phyloP scores from a whole-genome alignment of 2,888 invertebrate genomes.

The Diaperis boleti region DNA sequence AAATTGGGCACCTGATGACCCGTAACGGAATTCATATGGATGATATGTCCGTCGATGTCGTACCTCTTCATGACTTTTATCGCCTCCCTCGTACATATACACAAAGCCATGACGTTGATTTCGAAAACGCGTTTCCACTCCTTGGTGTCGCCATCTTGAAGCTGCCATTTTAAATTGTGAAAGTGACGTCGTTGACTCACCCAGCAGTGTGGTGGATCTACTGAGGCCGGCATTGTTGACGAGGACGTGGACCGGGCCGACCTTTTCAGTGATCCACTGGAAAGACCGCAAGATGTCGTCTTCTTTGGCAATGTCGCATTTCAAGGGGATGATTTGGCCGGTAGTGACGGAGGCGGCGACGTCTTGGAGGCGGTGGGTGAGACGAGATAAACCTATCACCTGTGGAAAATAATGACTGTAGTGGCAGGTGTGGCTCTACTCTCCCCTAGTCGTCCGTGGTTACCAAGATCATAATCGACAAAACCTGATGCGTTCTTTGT shows the following conservation, averaged over 20 bases:
- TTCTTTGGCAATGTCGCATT: constrained; percentile 52
- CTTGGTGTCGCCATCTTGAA: constrained; percentile 49
- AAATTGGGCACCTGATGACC: constrained; percentile 48
- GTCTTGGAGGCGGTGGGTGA: constrained; percentile 50
- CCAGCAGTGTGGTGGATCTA: constrained; percentile 1
- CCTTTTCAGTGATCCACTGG: constrained; percentile 49
- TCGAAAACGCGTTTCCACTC: constrained; percentile 47
- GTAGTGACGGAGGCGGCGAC: constrained; percentile 34
- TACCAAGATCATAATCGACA: background rate
- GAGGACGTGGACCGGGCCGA: constrained; percentile 52
- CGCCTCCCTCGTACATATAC: constrained; percentile 48
- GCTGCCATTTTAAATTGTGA: background rate
- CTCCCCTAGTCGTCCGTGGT: background rate
- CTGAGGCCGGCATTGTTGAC: constrained; percentile 52
- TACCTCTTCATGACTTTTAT: constrained; percentile 49
- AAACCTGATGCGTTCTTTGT: background rate
- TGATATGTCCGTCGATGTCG: constrained; percentile 50
- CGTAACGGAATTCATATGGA: constrained; percentile 52
- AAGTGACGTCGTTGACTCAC: background rate
- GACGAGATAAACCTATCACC: constrained; percentile 52
- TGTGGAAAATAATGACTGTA: constrained; percentile 54
- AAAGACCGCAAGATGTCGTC: constrained; percentile 51
- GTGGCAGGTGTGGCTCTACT: background rate
- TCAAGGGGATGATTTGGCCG: constrained; percentile 48
- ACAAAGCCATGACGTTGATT: constrained; percentile 17